These are phyloP conservation scores for Diachasmimorpha longicaudata DNA, from an alignment of 1,140 invertebrate genomes.

Conservation along the genomic window DNA sequence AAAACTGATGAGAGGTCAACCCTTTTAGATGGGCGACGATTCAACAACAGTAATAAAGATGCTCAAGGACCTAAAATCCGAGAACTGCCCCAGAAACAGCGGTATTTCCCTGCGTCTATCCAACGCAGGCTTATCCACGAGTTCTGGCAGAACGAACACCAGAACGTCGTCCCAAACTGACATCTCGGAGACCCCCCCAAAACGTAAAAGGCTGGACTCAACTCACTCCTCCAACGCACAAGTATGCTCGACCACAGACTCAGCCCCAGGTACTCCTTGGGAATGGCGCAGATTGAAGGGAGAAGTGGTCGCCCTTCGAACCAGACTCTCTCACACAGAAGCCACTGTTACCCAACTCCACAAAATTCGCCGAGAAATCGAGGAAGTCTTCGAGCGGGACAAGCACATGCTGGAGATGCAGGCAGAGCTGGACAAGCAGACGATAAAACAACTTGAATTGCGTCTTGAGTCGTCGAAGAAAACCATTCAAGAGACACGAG, in stretches of 20 bases:
- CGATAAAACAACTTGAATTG: conserved; percentile 53
- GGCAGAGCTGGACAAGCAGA: conserved; percentile 51
- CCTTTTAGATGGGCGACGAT: not conserved
- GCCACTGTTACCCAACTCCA: conserved; percentile 53
- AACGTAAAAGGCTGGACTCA: not conserved
- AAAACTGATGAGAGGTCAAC: not conserved
- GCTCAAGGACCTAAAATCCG: not conserved
- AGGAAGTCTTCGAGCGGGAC: conserved; percentile 58
- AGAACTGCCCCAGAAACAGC: not conserved
- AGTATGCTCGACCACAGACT: not conserved
- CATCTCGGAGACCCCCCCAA: not conserved
- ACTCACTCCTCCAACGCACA: not conserved
- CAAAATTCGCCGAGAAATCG: conserved; percentile 54
- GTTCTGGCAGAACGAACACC: not conserved
- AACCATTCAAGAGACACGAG: conserved; percentile 48
- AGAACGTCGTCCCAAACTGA: not conserved
- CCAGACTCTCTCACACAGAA: conserved; percentile 55
- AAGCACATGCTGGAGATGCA: conserved; percentile 52
- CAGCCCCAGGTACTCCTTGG: conserved; percentile 43
- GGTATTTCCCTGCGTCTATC: not conserved
- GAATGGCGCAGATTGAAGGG: conserved; percentile 49
- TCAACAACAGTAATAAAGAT: not conserved
- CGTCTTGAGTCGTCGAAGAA: conserved; percentile 49
- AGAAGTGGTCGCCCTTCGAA: conserved; percentile 48
- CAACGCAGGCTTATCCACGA: not conserved